Conservation (phyloP, 1,140 invertebrate genomes). For the Linepithema humile region DNA sequence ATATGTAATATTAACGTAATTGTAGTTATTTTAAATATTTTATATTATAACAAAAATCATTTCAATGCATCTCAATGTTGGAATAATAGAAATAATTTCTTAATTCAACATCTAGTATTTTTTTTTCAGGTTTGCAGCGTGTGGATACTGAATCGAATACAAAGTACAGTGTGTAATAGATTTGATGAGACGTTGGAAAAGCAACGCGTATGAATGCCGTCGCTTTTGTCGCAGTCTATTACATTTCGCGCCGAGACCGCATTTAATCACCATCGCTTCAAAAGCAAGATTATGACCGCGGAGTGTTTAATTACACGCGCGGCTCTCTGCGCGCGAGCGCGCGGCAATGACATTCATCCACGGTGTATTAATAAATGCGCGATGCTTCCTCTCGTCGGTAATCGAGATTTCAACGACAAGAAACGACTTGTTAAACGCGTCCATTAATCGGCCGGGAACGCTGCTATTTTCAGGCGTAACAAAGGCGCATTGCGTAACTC, state of each 20-base stretch:
- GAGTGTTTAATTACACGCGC: conserved; percentile 41
- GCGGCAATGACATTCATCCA: conserved; percentile 17
- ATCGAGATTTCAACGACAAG: conserved; percentile 46
- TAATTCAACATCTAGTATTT: background rate
- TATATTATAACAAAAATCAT: too few relatives aligned
- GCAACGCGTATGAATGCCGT: background rate
- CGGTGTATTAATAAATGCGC: conserved; percentile 30
- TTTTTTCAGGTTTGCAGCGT: background rate
- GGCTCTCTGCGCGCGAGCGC: background rate
- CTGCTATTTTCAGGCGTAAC: conserved; percentile 11
- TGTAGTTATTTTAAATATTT: too few relatives aligned
- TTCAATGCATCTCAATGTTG: too few relatives aligned
- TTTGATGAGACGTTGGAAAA: background rate
- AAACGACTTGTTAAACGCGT: conserved; percentile 39
- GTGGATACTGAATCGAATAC: background rate
- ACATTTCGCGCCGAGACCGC: background rate
- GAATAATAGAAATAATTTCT: background rate
- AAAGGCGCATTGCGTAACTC: conserved; percentile 20
- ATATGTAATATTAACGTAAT: too few relatives aligned
- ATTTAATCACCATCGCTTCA: conserved; percentile 39
- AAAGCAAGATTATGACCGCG: conserved; percentile 32
- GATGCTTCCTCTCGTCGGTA: conserved; percentile 18
- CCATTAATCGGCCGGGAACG: background rate
- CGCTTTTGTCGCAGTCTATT: conserved; percentile 13
- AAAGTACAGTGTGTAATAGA: background rate